Evolutionary conservation across 2,113 vertebrate species (phyloP), one percentile per base, ranked within the genome.

Genomic region (Seriola rivoliana): DNA sequence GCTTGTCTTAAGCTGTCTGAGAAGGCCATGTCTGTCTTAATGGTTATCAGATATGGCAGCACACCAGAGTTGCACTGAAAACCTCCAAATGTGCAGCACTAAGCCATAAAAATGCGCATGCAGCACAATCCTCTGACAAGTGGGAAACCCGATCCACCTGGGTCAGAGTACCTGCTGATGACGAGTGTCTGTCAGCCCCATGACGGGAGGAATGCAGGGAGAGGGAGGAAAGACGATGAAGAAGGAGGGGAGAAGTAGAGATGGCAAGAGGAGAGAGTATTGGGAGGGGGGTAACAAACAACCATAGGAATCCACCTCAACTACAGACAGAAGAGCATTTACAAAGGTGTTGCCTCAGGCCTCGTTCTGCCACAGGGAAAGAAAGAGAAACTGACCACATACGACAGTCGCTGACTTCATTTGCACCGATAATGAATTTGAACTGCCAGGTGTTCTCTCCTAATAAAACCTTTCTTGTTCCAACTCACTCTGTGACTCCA

Each of bases 131-230:
- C 79, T 67, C 48, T 72, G 64, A 83, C 69, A 86, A 89, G 75
- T 54, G 81, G 59, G 93, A 88, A 95, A 95, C 89, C 81, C 75
- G 90, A 95, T 93, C 91, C 93, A 92, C 81, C 91, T 81, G 86
- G 86, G 85, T 84, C 82, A 80, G 85, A 93, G 90, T 90, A 93
- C 91, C 89, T 92, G 91, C 91, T 85, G 92, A 91, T 93, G 94
- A 93, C 70, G 92, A 93, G 91, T 80, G 90, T 91, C 92, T 92
- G 93, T 94, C 93, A 94, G 89, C 88, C 86, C 75, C n/a, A 0
- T 82, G 88, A 92, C 84, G 25, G 81, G 75, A 93, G 85, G 92
- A 93, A 93, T 90, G 91, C 80, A 68, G 67, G 55, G 46, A 80
- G 75, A 69, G 69, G 57, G 68, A 44, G 70, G 82, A 25, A 34